phyloP scores from a whole-genome alignment of 2,888 invertebrate species.

The Cantharis rustica region DNA sequence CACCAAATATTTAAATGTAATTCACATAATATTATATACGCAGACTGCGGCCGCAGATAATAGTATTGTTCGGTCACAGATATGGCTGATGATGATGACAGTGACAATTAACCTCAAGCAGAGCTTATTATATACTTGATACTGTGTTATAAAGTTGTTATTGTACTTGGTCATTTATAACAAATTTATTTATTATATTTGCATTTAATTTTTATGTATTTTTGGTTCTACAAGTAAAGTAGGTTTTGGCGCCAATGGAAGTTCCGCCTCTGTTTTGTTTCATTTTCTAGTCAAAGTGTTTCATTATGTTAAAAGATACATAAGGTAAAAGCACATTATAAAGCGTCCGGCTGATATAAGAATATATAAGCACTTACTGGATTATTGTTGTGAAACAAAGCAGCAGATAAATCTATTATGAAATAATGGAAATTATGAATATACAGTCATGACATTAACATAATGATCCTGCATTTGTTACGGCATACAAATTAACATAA shows the following conservation, averaged over 20 bases:
- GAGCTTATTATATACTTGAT: too few relatives aligned
- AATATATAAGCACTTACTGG: neutral
- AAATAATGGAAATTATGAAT: slow-evolving; percentile 38
- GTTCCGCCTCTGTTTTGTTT: neutral
- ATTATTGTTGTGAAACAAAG: neutral
- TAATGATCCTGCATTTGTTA: slow-evolving; percentile 51
- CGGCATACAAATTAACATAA: slow-evolving; percentile 50
- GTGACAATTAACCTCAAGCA: too few relatives aligned
- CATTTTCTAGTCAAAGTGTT: neutral
- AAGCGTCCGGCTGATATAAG: neutral
- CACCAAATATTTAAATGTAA: too few relatives aligned
- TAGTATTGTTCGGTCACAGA: neutral
- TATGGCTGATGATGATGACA: too few relatives aligned
- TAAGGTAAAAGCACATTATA: neutral
- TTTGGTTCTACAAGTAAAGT: too few relatives aligned
- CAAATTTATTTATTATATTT: too few relatives aligned
- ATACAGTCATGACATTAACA: slow-evolving; percentile 49
- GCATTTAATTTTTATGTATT: too few relatives aligned
- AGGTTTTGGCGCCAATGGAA: too few relatives aligned
- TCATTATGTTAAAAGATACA: neutral
- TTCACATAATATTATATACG: neutral
- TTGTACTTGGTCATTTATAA: too few relatives aligned
- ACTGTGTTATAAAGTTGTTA: too few relatives aligned
- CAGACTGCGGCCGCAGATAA: neutral
- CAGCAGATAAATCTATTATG: slow-evolving; percentile 13